Evolutionary conservation across 2,888 invertebrate genomes (phyloP).

Genomic region (Catocala fraxini): DNA sequence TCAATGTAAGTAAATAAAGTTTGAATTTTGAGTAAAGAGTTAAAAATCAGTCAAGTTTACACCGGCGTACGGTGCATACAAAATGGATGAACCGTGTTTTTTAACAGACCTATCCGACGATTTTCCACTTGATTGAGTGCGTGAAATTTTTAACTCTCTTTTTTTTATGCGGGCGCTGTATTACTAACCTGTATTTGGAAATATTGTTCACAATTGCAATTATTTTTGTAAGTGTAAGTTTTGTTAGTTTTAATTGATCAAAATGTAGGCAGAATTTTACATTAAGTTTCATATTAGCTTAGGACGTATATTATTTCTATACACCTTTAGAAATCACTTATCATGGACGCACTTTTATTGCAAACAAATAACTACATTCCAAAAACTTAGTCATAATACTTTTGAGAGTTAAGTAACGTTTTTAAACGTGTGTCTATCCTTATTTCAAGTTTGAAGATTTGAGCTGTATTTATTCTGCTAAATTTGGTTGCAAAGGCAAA

Average conservation of each 20-base stretch:
- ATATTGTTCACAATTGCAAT: not conserved
- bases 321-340: not conserved
- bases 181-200: slow-evolving; percentile 33
- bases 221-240: no score
- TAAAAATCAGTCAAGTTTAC: slow-evolving; percentile 30
- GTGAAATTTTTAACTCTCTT: slow-evolving; percentile 34
- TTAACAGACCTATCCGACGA: slow-evolving; percentile 34
- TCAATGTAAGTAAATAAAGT: not conserved
- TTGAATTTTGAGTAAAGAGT: slow-evolving; percentile 6
- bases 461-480: no score
- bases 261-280: no score
- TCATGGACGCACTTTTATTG: not conserved
- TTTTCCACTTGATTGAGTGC: slow-evolving; percentile 46
- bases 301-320: no score
- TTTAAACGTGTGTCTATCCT: no score
- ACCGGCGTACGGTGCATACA: slow-evolving; percentile 18
- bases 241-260: no score
- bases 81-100: slow-evolving; percentile 37
- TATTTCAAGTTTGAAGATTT: no score
- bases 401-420: no score
- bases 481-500: no score
- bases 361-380: not conserved
- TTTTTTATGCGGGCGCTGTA: slow-evolving; percentile 35
- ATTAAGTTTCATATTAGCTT: no score
- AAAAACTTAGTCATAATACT: no score